These are phyloP conservation scores for Psylliodes chrysocephalus DNA, from an alignment of 2,888 invertebrate genomes.

Conservation along the genomic window DNA sequence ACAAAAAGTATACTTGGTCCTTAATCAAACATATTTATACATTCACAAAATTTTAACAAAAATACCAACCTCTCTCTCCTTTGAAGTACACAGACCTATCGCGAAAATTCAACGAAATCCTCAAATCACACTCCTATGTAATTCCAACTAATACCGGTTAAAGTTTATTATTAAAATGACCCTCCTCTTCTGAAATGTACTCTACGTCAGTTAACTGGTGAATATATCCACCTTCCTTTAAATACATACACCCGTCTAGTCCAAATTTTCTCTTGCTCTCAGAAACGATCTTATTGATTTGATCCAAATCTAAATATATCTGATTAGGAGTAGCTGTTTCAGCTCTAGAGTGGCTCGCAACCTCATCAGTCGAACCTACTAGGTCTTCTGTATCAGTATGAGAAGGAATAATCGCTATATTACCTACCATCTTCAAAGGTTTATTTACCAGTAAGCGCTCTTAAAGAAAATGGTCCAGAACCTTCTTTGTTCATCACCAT, in stretches of 20 bases:
- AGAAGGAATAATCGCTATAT: conserved; percentile 41
- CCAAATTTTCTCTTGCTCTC: conserved; percentile 64
- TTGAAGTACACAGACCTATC: conserved; percentile 39
- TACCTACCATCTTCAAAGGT: conserved; percentile 37
- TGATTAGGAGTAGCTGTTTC: conserved; percentile 60
- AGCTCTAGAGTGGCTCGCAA: conserved; percentile 51
- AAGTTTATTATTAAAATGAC: background rate
- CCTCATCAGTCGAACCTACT: conserved; percentile 64
- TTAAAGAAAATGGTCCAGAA: conserved; percentile 52
- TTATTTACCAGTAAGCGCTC: conserved; percentile 40
- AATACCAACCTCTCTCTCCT: conserved; percentile 41
- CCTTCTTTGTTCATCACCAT: conserved; percentile 57
- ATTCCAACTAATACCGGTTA: background rate
- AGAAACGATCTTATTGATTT: conserved; percentile 63
- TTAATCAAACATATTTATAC: background rate
- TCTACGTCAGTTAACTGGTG: conserved; percentile 67
- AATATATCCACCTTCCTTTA: conserved; percentile 64
- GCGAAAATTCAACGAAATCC: conserved; percentile 33
- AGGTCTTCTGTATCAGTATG: conserved; percentile 66
- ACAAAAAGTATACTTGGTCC: too few relatives aligned
- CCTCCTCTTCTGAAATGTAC: conserved; percentile 60
- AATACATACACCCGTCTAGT: conserved; percentile 65
- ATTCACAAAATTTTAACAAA: background rate
- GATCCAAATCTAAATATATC: conserved; percentile 63
- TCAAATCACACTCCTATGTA: background rate